These are phyloP conservation scores for Rhimphoctona megacephalus DNA, from an alignment of 2,888 invertebrate species.

Conservation along the genomic window DNA sequence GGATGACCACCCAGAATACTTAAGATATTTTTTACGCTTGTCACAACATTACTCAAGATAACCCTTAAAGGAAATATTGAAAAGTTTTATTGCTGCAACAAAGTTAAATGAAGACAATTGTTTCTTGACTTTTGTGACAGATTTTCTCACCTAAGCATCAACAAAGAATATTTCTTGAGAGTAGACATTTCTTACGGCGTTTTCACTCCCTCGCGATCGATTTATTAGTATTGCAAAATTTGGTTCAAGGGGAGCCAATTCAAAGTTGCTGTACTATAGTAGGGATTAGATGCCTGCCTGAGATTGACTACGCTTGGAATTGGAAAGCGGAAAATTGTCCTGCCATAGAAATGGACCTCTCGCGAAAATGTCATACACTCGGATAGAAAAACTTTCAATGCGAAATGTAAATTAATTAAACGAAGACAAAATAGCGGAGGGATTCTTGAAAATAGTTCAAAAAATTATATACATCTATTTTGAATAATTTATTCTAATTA, in stretches of 20 bases:
- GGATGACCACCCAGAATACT: background rate
- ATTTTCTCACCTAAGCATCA: too few relatives aligned
- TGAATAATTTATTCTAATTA: background rate
- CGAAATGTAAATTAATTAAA: background rate
- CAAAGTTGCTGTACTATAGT: background rate
- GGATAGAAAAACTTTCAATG: background rate
- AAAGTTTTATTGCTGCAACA: background rate
- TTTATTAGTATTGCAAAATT: background rate
- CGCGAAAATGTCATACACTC: background rate
- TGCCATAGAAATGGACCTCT: background rate
- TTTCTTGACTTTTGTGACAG: background rate
- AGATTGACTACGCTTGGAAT: conserved; percentile 13
- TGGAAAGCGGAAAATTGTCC: conserved; percentile 9
- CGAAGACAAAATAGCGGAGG: background rate
- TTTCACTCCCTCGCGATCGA: background rate
- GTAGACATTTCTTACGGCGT: background rate
- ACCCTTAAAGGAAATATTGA: background rate
- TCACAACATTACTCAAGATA: background rate
- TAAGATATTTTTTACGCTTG: background rate
- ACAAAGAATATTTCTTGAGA: background rate
- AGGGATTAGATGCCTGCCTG: background rate
- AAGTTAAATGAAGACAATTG: background rate
- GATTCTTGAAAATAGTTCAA: background rate
- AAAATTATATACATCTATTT: background rate
- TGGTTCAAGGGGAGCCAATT: background rate